phyloP scores from a whole-genome alignment of 1,140 invertebrate species.

The Drosophila tropicalis region DNA sequence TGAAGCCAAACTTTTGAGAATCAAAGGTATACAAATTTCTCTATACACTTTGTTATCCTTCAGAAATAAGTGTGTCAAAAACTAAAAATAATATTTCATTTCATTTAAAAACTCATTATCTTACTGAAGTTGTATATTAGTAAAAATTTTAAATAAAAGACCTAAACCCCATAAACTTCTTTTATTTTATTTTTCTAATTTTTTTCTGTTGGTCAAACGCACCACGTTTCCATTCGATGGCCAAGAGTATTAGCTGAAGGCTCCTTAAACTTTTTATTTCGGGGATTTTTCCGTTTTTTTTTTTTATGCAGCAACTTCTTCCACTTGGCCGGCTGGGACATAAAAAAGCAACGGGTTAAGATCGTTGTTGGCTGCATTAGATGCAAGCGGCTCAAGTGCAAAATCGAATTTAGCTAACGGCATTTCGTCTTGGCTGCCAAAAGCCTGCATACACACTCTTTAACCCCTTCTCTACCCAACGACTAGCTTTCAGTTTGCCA shows the following conservation, averaged over 20 bases:
- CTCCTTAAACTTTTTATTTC: conserved; percentile 44
- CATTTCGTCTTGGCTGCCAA: conserved; percentile 74
- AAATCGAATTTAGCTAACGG: conserved; percentile 78
- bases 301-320: conserved; percentile 50
- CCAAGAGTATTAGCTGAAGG: conserved; percentile 40
- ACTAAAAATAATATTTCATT: too few species aligned
- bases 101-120: too few species aligned
- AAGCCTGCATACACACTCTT: conserved; percentile 21
- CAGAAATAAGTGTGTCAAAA: too few species aligned
- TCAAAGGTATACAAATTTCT: too few species aligned
- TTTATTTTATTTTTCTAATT: too few species aligned
- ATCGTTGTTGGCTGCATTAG: conserved; percentile 72
- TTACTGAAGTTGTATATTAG: too few species aligned
- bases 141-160: too few species aligned
- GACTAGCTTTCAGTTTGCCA: conserved; percentile 14
- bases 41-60: too few species aligned
- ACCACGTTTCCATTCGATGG: conserved; percentile 17
- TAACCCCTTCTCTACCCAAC: neutral
- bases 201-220: neutral
- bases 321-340: conserved; percentile 49
- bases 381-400: conserved; percentile 77
- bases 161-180: too few species aligned
- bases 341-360: conserved; percentile 16
- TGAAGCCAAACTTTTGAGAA: neutral
- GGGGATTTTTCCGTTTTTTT: conserved; percentile 44